Evolutionary conservation across 2,888 invertebrate species (phyloP).

Genomic region (Uloborus plumipes): DNA sequence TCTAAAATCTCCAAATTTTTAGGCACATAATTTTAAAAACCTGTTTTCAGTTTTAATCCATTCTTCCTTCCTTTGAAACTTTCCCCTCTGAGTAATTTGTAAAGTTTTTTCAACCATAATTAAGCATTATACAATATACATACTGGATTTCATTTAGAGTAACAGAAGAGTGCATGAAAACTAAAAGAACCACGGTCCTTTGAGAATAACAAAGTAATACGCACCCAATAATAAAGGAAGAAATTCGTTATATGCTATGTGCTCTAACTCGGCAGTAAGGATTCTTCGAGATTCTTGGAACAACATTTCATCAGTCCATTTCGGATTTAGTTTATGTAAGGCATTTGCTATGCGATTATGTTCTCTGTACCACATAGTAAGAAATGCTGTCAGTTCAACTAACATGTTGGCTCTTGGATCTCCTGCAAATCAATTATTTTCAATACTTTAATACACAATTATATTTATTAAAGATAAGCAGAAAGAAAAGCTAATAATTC

Average conservation of each 20-base stretch:
- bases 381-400: conserved; percentile 86
- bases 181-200: no score
- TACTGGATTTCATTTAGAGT: no score
- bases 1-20: no score
- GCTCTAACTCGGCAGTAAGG: conserved; percentile 86
- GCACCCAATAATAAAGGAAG: conserved; percentile 81
- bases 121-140: no score
- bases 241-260: conserved; percentile 87
- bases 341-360: conserved; percentile 83
- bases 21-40: no score
- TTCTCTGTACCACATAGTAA: conserved; percentile 86
- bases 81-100: no score
- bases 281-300: conserved; percentile 86
- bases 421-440: conserved; percentile 71
- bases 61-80: no score
- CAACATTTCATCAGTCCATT: conserved; percentile 83
- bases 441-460: neutral
- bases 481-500: neutral
- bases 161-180: no score
- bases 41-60: no score
- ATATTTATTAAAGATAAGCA: neutral
- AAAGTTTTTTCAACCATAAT: no score
- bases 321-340: conserved; percentile 78
- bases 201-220: neutral
- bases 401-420: conserved; percentile 90